Base-by-base conservation (phyloP, 2,888 invertebrate species). In the Sphaerophoria taeniata region DNA sequence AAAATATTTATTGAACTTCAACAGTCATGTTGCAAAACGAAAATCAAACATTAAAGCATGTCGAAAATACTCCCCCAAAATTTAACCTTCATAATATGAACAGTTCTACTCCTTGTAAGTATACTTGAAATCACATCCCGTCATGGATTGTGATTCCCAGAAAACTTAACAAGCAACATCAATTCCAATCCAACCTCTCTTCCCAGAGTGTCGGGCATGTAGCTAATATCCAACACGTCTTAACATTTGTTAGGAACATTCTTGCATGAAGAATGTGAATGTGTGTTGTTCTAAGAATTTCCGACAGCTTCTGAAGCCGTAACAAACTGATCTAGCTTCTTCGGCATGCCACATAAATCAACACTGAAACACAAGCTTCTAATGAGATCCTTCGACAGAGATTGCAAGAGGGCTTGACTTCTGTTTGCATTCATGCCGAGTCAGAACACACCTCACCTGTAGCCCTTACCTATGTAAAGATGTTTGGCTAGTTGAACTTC, bases 121-220 rank as follows among this genome's bases (percentile, higher is more conserved):
- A n/a, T n/a, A 24, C 1, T 61, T 65, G 39, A 16, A 73, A 73
- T 47, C 34, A 43, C 77, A 82, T 81, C 75, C 70, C 70, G 14
- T 36, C 47, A n/a, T 14, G 33, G 12, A 36, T 34, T 56, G 33
- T 49, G 71, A 77, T 85, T 85, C 81, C 77, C 56, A 69, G 85
- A 85, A 85, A 85, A 81, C 81, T 85, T 85, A 85, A 85, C 85
- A 77, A 85, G 85, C 77, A 72, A 58, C 73, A 85, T 58, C 81
- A 85, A 69, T 77, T 72, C 76, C 24, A n/a, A n/a, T n/a, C n/a
- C n/a, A 70, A 76, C 45, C 72, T 56, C 72, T 80, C 81, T 43
- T 73, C 73, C n/a, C 76, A 69, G 76, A 76, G 31, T 70, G 80
- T 81, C 85, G n/a, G 79, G 71, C 84, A 75, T n/a, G n/a, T n/a